These are phyloP conservation scores for Gopherus evgoodei DNA, from an alignment of 2,113 vertebrate genomes.

Conservation along the genomic window DNA sequence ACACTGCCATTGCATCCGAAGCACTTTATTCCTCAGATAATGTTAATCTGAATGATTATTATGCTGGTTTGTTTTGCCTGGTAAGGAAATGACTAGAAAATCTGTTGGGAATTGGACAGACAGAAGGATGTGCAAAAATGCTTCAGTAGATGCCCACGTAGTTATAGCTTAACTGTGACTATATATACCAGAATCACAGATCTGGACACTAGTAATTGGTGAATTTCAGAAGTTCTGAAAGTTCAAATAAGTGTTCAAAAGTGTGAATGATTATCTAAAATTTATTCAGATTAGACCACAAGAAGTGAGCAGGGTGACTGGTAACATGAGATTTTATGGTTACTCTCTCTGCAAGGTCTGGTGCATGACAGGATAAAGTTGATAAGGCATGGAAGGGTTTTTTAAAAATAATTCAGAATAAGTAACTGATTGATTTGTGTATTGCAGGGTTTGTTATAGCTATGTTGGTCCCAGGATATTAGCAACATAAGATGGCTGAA, in stretches of 20 bases:
- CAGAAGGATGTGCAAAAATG: not conserved
- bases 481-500: too few relatives aligned
- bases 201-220: not conserved
- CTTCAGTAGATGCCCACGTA: not conserved
- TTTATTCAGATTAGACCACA: not conserved
- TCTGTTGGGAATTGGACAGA: not conserved
- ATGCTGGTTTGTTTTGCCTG: not conserved
- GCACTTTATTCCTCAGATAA: not conserved
- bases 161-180: not conserved
- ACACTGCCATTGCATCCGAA: conserved; percentile 39
- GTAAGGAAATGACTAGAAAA: not conserved
- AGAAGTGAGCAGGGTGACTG: not conserved
- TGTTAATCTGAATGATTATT: conserved; percentile 26
- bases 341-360: not conserved
- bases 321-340: not conserved
- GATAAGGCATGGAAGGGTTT: fast-evolving
- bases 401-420: not conserved
- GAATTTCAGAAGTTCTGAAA: not conserved
- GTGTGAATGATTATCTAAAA: not conserved
- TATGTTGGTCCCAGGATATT: too few relatives aligned
- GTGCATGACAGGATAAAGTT: not conserved
- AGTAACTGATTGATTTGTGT: not conserved
- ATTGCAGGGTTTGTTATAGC: not conserved
- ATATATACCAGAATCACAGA: not conserved
- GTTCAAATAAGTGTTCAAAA: not conserved